Evolutionary conservation across 2,888 invertebrate genomes (phyloP).

Genomic region (Metopia argyrocephala): DNA sequence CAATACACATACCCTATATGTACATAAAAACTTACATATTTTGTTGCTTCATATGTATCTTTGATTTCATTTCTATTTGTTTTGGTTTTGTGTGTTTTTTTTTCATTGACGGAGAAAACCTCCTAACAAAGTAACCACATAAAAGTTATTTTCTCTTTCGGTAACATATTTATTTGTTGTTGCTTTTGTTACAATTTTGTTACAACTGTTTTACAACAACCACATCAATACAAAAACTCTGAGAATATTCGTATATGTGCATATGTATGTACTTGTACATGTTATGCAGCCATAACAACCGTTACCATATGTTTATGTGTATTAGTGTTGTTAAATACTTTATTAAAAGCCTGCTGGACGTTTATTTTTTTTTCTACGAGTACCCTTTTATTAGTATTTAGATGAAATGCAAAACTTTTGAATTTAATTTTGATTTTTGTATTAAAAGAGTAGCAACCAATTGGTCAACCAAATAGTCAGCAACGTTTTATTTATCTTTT

Average conservation of each 20-base stretch:
- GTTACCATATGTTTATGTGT: no score
- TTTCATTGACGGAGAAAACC: slow-evolving; percentile 9
- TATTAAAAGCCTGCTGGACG: no score
- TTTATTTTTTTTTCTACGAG: no score
- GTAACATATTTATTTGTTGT: slow-evolving; percentile 19
- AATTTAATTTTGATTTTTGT: neutral
- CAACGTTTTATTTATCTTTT: neutral
- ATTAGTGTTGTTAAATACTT: no score
- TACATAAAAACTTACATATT: neutral
- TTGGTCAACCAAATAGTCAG: slow-evolving; percentile 47
- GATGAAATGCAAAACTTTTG: no score
- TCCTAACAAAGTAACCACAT: slow-evolving; percentile 37
- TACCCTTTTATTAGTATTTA: no score
- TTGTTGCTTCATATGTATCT: neutral
- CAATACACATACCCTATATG: neutral
- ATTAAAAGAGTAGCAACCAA: slow-evolving; percentile 29
- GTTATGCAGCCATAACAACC: no score
- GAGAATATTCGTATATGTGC: no score
- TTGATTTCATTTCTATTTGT: neutral
- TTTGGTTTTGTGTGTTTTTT: slow-evolving; percentile 4
- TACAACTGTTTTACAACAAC: neutral
- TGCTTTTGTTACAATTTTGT: neutral
- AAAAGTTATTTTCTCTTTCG: slow-evolving; percentile 44
- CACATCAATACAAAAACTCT: neutral
- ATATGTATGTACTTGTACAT: no score